Evolutionary conservation across 1,140 invertebrate species (phyloP).

Genomic region (Scaptomyza hsui): DNA sequence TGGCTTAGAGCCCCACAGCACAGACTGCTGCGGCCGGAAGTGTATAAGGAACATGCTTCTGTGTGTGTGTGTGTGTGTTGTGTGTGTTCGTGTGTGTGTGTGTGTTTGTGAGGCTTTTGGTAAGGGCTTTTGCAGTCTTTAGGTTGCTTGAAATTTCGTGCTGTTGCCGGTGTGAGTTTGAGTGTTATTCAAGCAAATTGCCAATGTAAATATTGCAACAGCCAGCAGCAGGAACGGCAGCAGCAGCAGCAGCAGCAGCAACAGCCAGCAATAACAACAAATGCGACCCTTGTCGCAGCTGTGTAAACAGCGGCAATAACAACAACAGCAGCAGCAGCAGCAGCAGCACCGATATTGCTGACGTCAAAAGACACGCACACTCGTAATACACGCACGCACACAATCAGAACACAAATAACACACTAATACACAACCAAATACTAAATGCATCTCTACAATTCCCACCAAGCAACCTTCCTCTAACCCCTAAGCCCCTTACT

Average conservation of each 20-base stretch:
- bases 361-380: conserved; percentile 60
- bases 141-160: conserved; percentile 20
- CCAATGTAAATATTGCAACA: conserved; percentile 77
- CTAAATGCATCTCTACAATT: conserved; percentile 29
- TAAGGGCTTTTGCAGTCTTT: conserved; percentile 22
- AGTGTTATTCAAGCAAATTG: conserved; percentile 75
- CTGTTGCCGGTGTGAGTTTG: conserved; percentile 44
- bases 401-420: conserved; percentile 6
- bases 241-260: conserved; percentile 36
- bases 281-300: conserved; percentile 69
- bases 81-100: neutral
- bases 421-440: neutral
- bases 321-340: conserved; percentile 50
- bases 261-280: conserved; percentile 49
- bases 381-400: conserved; percentile 21
- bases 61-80: conserved; percentile 8
- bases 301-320: conserved; percentile 70
- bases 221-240: conserved; percentile 34
- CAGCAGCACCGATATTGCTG: conserved; percentile 52
- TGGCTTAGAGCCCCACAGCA: conserved; percentile 46
- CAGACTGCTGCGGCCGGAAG: conserved; percentile 64
- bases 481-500: too few species aligned
- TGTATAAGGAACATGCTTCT: conserved; percentile 35
- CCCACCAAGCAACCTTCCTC: too few species aligned
- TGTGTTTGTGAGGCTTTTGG: conserved; percentile 10